Evolutionary conservation across 2,797 vertebrate genomes (phyloP), one percentile per base, ranked within the genome.

Genomic region (Passerculus sandwichensis): DNA sequence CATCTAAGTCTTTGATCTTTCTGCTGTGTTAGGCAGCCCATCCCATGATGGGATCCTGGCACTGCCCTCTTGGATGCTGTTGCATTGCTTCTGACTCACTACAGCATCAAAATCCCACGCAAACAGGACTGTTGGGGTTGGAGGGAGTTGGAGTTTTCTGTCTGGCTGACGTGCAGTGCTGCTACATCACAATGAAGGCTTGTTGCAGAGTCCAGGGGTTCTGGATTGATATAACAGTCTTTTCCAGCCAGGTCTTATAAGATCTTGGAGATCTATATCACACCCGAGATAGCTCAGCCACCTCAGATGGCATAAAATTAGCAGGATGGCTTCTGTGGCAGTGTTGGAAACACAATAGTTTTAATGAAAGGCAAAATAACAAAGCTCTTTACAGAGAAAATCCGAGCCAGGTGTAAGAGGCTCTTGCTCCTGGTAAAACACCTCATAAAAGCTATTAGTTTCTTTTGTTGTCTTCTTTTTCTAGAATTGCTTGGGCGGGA

Each of bases 1-100:
- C 96, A 91, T 93, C 66, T 84, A 78, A 85, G 76, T 32, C 94
- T 96, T 95, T 97, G 96, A 97, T 96, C 95, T 97, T 94, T 96
- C 32, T 96, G 94, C 92, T 60, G 34, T 1, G 15, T 86, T 77
- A 96, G 66, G 85, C 80, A 45, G 87, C 94, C 93, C 70, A 60
- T 38, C 94, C 95, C 94, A 64, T 42, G 60, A 27, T 9, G 32
- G 54, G 70, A 91, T 92, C 70, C 71, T 91, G 94, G 92, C 92
- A 82, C 85, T 93, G 85, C 76, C 48, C 82, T 91, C 47, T 44
- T 78, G 82, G 88, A 21, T 93, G 88, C 82, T 96, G 45, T 91
- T 95, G 66, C 71, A 1, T 61, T 29, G 40, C 76, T 83, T 91
- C 89, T 96, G 94, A 96, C 85, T 96, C 92, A 96, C 60, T 32